Conservation (phyloP, 2,797 vertebrate species). For the Pseudopleuronectes americanus region DNA sequence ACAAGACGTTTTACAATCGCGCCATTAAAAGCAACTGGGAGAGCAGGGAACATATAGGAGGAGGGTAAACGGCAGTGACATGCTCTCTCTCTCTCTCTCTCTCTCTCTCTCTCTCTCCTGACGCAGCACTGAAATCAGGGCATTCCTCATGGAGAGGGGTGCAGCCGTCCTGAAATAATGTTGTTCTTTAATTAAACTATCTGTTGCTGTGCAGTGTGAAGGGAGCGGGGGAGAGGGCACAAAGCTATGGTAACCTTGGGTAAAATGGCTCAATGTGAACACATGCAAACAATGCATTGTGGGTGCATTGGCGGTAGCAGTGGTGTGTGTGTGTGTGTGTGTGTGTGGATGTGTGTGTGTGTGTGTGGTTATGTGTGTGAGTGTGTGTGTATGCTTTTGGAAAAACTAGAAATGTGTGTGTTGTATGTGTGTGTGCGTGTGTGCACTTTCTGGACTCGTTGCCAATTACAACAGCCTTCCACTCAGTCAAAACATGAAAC, state of each 20-base stretch:
- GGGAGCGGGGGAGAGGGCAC: slow-evolving; percentile 39
- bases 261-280: slow-evolving; percentile 34
- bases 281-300: slow-evolving; percentile 41
- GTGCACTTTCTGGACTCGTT: slow-evolving; percentile 40
- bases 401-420: neutral
- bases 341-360: neutral
- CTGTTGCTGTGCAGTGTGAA: slow-evolving; percentile 49
- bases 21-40: slow-evolving; percentile 63
- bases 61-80: slow-evolving; percentile 30
- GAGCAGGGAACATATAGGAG: slow-evolving; percentile 37
- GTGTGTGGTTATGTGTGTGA: slow-evolving; percentile 5
- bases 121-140: slow-evolving; percentile 57
- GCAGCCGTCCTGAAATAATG: slow-evolving; percentile 77
- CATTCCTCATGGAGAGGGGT: slow-evolving; percentile 64
- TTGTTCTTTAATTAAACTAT: slow-evolving; percentile 86
- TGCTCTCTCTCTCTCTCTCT: neutral
- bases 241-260: slow-evolving; percentile 44
- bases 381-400: neutral
- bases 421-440: neutral
- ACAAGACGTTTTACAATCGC: slow-evolving; percentile 73
- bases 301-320: neutral
- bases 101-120: slow-evolving; percentile 15
- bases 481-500: slow-evolving; percentile 51
- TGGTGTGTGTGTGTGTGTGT: neutral
- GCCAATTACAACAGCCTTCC: slow-evolving; percentile 63